Evolutionary conservation across 2,113 vertebrate genomes (phyloP).

Genomic region (Leucosticte australis): DNA sequence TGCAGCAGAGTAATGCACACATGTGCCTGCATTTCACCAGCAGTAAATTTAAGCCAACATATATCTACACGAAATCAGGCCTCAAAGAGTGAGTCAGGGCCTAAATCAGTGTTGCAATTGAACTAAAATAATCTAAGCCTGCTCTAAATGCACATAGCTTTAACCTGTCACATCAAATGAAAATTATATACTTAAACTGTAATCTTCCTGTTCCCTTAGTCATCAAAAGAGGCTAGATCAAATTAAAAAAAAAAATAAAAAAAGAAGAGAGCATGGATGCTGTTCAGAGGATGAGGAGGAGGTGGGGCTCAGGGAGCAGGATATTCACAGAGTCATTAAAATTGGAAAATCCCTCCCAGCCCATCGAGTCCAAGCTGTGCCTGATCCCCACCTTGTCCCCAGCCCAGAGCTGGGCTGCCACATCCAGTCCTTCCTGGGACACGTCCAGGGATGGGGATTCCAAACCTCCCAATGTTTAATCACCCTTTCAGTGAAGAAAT

Average conservation of each 20-base stretch:
- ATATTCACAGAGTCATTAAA: not conserved
- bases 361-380: accelerated
- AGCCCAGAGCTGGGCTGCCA: not conserved
- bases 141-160: conserved; percentile 19
- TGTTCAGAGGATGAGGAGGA: not conserved
- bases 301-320: not conserved
- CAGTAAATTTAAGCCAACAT: not conserved
- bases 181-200: conserved; percentile 43
- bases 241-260: not conserved
- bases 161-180: conserved; percentile 53
- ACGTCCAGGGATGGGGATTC: not conserved
- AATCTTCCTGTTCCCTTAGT: conserved; percentile 51
- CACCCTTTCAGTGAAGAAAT: not conserved
- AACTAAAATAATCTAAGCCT: conserved; percentile 41
- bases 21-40: not conserved
- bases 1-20: not conserved
- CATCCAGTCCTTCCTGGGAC: not conserved
- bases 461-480: not conserved
- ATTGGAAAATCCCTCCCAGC: not conserved
- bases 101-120: not conserved
- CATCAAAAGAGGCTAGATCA: not conserved
- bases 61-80: not conserved
- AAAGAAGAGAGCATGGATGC: accelerated
- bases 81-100: conserved; percentile 22
- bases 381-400: accelerated